phyloP scores from a whole-genome alignment of 1,140 invertebrate species.

The Acarapis woodi region DNA sequence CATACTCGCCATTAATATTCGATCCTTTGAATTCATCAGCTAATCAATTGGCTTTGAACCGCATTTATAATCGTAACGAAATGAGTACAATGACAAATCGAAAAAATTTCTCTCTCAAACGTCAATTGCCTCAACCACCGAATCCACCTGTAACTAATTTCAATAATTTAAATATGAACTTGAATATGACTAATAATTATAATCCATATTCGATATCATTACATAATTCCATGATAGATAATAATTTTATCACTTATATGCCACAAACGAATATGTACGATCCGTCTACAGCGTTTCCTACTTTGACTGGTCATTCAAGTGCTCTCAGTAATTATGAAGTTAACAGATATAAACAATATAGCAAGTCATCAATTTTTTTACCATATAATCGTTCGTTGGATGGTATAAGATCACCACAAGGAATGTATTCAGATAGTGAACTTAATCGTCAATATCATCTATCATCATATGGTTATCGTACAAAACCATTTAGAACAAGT shows the following conservation, averaged over 20 bases:
- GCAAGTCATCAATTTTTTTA: conserved; percentile 27
- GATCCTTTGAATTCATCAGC: no score
- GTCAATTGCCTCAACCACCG: conserved; percentile 2
- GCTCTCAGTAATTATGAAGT: not conserved
- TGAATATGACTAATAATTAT: not conserved
- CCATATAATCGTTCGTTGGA: not conserved
- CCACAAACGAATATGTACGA: no score
- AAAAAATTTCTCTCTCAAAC: not conserved
- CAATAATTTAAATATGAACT: not conserved
- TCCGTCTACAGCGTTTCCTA: conserved; percentile 7
- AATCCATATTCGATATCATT: not conserved
- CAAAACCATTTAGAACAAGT: not conserved
- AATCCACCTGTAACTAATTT: not conserved
- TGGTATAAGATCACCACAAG: conserved; percentile 5
- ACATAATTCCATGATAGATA: conserved; percentile 16
- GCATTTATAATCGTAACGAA: no score
- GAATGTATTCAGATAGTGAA: conserved; percentile 13
- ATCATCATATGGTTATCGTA: not conserved
- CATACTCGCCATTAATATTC: not conserved
- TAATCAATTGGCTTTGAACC: no score
- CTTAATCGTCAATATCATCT: no score
- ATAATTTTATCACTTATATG: no score
- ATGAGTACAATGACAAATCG: no score
- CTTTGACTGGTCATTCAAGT: conserved; percentile 49
- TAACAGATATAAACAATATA: conserved; percentile 21